Evolutionary conservation across 2,113 vertebrate species (phyloP).

Genomic region (Hippotragus niger): DNA sequence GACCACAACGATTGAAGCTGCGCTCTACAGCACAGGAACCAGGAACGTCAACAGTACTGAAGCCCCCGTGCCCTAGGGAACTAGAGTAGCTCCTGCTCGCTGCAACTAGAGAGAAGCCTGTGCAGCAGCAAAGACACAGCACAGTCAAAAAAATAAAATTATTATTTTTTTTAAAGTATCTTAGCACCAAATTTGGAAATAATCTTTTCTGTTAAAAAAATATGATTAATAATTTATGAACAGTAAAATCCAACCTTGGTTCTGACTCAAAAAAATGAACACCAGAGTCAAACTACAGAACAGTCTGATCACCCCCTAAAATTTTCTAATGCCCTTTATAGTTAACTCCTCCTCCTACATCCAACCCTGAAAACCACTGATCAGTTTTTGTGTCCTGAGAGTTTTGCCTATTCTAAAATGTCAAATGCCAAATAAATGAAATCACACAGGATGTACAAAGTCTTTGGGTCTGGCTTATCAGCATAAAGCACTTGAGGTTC

Average conservation of each 20-base stretch:
- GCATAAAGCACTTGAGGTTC: not conserved
- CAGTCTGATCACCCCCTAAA: not conserved
- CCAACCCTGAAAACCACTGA: not conserved
- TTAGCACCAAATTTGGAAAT: not conserved
- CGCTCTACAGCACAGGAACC: not conserved
- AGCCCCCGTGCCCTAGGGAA: not conserved
- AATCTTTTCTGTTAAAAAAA: not conserved
- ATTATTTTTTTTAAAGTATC: accelerated
- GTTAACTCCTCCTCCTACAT: not conserved
- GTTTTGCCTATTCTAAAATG: not conserved
- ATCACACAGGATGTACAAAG: not conserved
- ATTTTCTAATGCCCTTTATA: not conserved
- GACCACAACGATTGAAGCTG: not conserved
- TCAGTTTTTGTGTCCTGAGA: not conserved
- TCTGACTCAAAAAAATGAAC: not conserved
- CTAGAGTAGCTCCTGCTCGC: not conserved
- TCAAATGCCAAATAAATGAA: not conserved
- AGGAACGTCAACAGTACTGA: not conserved
- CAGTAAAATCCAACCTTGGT: not conserved
- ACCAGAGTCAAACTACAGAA: not conserved
- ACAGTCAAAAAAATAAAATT: not conserved
- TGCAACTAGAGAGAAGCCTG: not conserved
- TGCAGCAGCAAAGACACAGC: not conserved
- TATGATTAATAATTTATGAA: not conserved
- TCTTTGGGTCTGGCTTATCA: not conserved